phyloP scores from a whole-genome alignment of 1,140 invertebrate genomes.

The Aphaenogaster rudis region DNA sequence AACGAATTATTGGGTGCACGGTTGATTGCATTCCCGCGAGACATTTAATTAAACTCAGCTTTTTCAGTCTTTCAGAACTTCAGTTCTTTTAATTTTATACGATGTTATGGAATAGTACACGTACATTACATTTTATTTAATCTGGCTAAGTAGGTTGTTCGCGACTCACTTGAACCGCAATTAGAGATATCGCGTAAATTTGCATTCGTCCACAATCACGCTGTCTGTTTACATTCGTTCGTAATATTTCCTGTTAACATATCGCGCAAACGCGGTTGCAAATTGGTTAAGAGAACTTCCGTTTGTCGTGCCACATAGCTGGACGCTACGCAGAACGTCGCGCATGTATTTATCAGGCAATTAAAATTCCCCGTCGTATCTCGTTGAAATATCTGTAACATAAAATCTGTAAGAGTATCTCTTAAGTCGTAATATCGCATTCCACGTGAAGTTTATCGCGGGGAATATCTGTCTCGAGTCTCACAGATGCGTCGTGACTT shows the following conservation, averaged over 20 bases:
- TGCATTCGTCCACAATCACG: neutral
- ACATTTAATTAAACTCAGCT: conserved; percentile 7
- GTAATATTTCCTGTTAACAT: conserved; percentile 21
- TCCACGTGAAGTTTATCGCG: conserved; percentile 21
- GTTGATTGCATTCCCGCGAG: neutral
- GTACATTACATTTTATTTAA: conserved; percentile 1
- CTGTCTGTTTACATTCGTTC: neutral
- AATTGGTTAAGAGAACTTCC: conserved; percentile 18
- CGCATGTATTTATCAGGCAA: conserved; percentile 30
- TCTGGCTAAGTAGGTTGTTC: neutral
- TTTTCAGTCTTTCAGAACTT: neutral
- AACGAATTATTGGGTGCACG: conserved; percentile 14
- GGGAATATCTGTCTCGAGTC: conserved; percentile 14
- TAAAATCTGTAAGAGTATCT: conserved; percentile 23
- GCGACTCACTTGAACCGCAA: neutral
- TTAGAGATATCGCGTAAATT: neutral
- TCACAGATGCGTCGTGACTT: conserved; percentile 6
- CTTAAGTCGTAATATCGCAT: neutral
- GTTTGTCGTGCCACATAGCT: conserved; percentile 1
- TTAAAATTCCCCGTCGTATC: conserved; percentile 25
- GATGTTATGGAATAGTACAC: neutral
- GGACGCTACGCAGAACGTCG: neutral
- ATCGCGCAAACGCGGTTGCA: neutral
- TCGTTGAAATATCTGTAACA: conserved; percentile 12
- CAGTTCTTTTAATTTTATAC: neutral